A percentile compares a stretch with the other conserved stretches of the same genome.
Evolutionary conservation across 2,113 vertebrate species (phyloP).

Genomic region (Hiodon tergisus): DNA sequence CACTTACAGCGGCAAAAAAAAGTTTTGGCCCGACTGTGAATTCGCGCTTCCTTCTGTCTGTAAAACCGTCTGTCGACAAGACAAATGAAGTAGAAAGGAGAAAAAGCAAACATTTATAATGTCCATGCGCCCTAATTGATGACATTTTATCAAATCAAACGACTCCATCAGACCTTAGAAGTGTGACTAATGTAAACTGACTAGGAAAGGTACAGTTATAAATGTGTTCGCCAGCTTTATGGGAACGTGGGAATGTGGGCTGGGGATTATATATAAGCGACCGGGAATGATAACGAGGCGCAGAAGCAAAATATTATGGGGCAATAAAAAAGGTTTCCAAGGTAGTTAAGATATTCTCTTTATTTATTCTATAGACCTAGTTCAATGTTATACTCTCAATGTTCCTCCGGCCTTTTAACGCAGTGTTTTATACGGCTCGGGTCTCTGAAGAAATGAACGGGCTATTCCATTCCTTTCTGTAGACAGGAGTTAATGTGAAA

Average conservation of each 20-base stretch:
- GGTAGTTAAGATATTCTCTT: constrained; percentile 26
- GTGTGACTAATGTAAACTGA: constrained; percentile 35
- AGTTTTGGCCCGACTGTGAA: constrained; percentile 8
- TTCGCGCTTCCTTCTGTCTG: constrained; percentile 12
- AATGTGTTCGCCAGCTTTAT: constrained; percentile 24
- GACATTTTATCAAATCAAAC: constrained; percentile 26
- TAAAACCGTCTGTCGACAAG: constrained; percentile 25
- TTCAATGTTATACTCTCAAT: constrained; percentile 7
- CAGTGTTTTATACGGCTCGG: neutral
- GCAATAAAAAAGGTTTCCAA: constrained; percentile 31
- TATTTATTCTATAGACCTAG: neutral
- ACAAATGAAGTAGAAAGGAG: constrained; percentile 23
- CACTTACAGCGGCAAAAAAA: neutral
- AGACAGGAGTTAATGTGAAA: neutral
- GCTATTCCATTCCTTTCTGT: neutral
- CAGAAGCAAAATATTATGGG: constrained; percentile 30
- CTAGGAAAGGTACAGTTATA: constrained; percentile 24
- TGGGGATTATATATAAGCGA: constrained; percentile 27
- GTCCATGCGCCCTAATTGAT: constrained; percentile 27
- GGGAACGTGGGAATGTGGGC: constrained; percentile 24
- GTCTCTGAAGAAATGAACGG: neutral
- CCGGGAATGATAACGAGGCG: constrained; percentile 28
- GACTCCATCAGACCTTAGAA: constrained; percentile 22
- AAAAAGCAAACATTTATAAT: constrained; percentile 33
- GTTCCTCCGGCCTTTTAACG: neutral